Conservation (phyloP, 2,888 invertebrate species). For the Aricia artaxerxes region DNA sequence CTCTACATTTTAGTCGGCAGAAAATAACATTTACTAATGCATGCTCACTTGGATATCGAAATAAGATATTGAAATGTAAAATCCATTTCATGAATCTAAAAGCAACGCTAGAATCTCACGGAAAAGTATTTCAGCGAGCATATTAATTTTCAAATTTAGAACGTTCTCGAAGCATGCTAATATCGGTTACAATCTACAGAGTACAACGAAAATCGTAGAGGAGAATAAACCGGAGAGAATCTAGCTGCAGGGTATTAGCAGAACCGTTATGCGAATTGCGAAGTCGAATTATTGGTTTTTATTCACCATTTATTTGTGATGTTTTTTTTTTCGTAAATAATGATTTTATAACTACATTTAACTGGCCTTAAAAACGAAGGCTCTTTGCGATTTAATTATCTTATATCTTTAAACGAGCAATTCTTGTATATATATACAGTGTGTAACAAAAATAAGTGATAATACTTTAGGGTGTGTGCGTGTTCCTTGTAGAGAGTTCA, state of each 20-base stretch:
- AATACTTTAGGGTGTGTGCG: no score
- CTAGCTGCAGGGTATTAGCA: background rate
- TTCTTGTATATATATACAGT: no score
- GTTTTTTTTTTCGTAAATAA: background rate
- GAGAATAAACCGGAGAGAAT: background rate
- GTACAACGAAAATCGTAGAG: conserved; percentile 2
- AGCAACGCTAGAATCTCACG: background rate
- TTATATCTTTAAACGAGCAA: no score
- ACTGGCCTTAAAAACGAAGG: no score
- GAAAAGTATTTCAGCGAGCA: background rate
- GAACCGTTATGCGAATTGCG: background rate
- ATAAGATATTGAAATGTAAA: background rate
- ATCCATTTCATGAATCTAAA: background rate
- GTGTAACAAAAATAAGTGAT: no score
- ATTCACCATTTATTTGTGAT: background rate
- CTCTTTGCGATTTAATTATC: no score
- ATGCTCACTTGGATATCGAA: background rate
- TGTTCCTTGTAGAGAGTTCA: no score
- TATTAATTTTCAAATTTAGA: conserved; percentile 7
- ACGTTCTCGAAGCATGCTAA: background rate
- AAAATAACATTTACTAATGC: background rate
- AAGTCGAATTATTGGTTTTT: background rate
- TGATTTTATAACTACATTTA: no score
- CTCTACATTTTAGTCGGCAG: no score
- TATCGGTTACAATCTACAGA: background rate